These are phyloP conservation scores for Drosophila hydei DNA, from an alignment of 1,140 invertebrate species.

Conservation along the genomic window DNA sequence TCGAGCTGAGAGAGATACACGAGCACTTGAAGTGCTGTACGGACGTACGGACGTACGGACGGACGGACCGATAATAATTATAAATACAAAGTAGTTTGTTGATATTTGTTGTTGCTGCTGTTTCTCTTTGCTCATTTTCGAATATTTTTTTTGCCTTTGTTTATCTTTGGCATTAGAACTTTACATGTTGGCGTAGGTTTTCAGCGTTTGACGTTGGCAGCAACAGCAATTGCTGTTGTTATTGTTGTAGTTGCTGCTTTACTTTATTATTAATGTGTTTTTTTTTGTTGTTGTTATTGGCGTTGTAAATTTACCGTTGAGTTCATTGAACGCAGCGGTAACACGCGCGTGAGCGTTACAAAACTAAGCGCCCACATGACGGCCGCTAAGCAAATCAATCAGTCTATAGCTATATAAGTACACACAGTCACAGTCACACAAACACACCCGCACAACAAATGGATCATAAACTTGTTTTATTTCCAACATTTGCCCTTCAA, in stretches of 20 bases:
- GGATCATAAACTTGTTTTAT: conserved; percentile 33
- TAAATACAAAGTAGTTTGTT: conserved; percentile 82
- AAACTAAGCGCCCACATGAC: conserved; percentile 66
- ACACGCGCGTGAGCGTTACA: conserved; percentile 58
- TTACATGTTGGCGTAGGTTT: conserved; percentile 81
- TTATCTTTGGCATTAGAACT: conserved; percentile 80
- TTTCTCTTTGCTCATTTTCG: conserved; percentile 53
- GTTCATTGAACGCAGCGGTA: conserved; percentile 58
- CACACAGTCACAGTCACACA: not conserved
- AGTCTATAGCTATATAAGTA: not conserved
- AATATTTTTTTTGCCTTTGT: conserved; percentile 62
- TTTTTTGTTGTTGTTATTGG: conserved; percentile 31
- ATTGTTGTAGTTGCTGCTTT: conserved; percentile 34
- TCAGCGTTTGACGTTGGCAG: conserved; percentile 27
- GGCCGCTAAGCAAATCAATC: conserved; percentile 57
- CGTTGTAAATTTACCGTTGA: conserved; percentile 78
- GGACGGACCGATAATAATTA: conserved; percentile 73
- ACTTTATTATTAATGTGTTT: conserved; percentile 41
- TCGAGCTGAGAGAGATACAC: conserved; percentile 60
- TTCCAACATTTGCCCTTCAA: conserved; percentile 57
- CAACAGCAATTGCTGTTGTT: conserved; percentile 22
- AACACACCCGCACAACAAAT: conserved; percentile 11
- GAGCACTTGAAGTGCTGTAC: conserved; percentile 43
- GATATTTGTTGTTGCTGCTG: conserved; percentile 61
- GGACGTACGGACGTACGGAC: conserved; percentile 19